These are phyloP conservation scores for Fulica atra DNA, from an alignment of 2,113 vertebrate genomes.

Conservation along the genomic window DNA sequence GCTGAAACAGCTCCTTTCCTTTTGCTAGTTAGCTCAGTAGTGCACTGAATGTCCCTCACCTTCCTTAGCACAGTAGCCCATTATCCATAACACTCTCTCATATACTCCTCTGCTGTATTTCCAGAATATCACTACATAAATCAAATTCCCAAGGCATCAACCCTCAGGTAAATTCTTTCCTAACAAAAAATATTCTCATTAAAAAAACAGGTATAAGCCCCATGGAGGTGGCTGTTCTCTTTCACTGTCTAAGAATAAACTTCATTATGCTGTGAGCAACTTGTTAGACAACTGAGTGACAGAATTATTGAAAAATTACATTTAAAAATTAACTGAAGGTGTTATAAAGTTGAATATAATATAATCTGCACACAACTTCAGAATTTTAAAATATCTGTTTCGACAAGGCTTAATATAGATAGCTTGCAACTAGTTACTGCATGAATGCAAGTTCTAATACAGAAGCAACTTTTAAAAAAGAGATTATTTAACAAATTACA, in stretches of 20 bases:
- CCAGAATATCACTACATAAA: not conserved
- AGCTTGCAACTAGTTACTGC: not conserved
- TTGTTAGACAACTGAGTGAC: conserved; percentile 44
- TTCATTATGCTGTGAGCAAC: not conserved
- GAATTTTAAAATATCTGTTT: not conserved
- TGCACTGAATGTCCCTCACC: not conserved
- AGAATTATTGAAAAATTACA: conserved; percentile 26
- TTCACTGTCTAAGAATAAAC: conserved; percentile 15
- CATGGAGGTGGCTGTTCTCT: not conserved
- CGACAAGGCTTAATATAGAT: not conserved
- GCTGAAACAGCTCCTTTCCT: not conserved
- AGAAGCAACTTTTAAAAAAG: not conserved
- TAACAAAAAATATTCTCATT: not conserved
- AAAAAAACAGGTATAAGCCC: not conserved
- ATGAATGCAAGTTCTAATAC: not conserved
- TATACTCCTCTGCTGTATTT: not conserved
- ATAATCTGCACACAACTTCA: not conserved
- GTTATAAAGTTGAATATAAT: conserved; percentile 9
- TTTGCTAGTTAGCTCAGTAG: not conserved
- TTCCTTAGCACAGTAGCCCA: not conserved
- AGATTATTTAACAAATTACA: not conserved
- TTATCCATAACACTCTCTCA: not conserved
- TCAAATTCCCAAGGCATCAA: not conserved
- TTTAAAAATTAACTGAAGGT: conserved; percentile 31
- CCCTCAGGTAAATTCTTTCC: not conserved